Evolutionary conservation across 1,140 invertebrate species (phyloP), one percentile per base, ranked within the genome.

Genomic region (Brachystomella parvula): DNA sequence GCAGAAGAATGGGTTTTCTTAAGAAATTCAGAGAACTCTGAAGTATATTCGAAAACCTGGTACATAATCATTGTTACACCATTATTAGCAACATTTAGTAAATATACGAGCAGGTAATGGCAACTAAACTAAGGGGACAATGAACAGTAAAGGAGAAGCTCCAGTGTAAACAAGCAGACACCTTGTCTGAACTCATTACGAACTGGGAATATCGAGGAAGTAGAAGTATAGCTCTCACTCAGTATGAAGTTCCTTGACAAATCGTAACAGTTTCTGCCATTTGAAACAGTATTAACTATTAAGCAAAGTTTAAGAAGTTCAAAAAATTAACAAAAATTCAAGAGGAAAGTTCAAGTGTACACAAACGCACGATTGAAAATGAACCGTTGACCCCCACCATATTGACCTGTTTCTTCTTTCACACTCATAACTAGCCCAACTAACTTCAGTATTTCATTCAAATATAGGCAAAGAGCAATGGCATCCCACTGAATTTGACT

Each of bases 91-190:
- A 61, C 24, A 29, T 39, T 39, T 39, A 47, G 39, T 19, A 19
- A 12, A n/a, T 29, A 24, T 33, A 2, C 30, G 29, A 62, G 9
- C 9, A 44, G 39, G n/a, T 9, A 12, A n/a, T 44, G 39, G 39
- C 39, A 9, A 44, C 39, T 44, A 47, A 47, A 61, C 68, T 67
- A 58, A 68, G 66, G 9, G 67, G 61, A 44, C 39, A 44, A 44
- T 44, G 39, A 44, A 44, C 39, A 44, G 39, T 9, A n/a, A 44
- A 9, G 9, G 9, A n/a, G n/a, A 44, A 44, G n/a, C n/a, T n/a
- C n/a, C n/a, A 44, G n/a, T n/a, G 39, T 44, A 44, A 44, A 44
- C 39, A 44, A 12, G 9, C 39, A 44, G n/a, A 9, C 39, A 44
- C 39, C 39, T 44, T 44, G 9, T 44, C n/a, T n/a, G 39, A 12